These are phyloP conservation scores for Leptodactylus fuscus DNA, from an alignment of 2,113 vertebrate genomes.

Conservation along the genomic window DNA sequence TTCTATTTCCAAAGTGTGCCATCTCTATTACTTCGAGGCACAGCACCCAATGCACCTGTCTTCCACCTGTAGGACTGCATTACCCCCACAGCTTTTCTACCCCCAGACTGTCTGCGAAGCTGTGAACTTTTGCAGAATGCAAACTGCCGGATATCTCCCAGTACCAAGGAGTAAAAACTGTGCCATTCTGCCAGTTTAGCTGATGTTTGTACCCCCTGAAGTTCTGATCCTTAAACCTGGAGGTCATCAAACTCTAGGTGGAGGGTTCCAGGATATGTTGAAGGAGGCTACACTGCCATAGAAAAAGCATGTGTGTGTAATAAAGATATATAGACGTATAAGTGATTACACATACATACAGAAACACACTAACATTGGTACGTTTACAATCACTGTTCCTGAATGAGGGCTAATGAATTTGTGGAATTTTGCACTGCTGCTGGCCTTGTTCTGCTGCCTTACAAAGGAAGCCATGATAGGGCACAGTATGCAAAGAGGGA, in stretches of 20 bases:
- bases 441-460: background rate
- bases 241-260: background rate
- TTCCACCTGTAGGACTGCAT: conserved; percentile 42
- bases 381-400: conserved; percentile 42
- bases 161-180: conserved; percentile 36
- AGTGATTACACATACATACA: conserved; percentile 21
- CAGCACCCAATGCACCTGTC: conserved; percentile 42
- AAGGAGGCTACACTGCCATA: conserved; percentile 48
- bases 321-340: background rate
- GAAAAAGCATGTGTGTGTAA: conserved; percentile 29
- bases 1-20: conserved; percentile 43
- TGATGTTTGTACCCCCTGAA: conserved; percentile 27
- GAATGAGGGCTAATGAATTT: conserved; percentile 47
- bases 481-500: background rate
- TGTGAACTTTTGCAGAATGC: conserved; percentile 45
- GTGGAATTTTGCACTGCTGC: background rate
- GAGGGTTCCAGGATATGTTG: background rate
- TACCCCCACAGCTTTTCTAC: conserved; percentile 30
- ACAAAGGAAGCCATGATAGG: background rate
- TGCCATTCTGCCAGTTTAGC: conserved; percentile 29
- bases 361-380: conserved; percentile 5
- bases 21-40: conserved; percentile 28
- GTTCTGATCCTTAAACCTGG: background rate
- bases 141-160: conserved; percentile 38
- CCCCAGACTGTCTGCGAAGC: background rate